Base-by-base conservation (phyloP, 92 coral and sea anemone species). In the Actinernus sp. region DNA sequence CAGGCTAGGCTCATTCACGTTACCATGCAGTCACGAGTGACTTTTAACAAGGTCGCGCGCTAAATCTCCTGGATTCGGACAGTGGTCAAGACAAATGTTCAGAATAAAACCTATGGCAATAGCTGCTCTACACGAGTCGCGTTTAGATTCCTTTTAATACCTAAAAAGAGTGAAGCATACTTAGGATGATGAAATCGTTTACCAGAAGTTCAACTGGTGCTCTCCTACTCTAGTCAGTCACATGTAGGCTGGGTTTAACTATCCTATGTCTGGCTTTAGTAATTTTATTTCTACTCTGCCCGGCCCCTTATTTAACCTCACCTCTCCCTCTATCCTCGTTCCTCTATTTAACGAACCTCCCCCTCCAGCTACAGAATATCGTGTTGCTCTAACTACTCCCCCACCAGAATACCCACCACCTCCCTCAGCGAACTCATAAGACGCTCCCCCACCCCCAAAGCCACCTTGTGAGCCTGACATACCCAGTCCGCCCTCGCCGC, bases 361-460 rank as follows among this genome's bases (percentile, higher is more conserved):
- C 32, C 97, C 97, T 26, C 97, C 97, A 4, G 95, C 91, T 24
- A 54, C 63, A 16, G 90, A 67, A 37, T 43, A 33, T 3, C 30
- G 47, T 26, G 65, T 44, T 13, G 65, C 26, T 12, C 55, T 71
- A 23, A 58, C 36, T 48, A 94, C 97, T 25, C 98, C 92, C 28
- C 97, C 98, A 25, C 98, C 98, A 1, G 94, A 91, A 41, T 86
- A 94, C 8, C 98, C 98, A 17, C 98, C 98, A 16, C 98, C 98
- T 25, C 92, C 98, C 25, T 97, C 98, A 7, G 93, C 90, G 21
- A 41, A 63, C 22, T 1, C 2, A 18, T 21, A 33, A 20, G 87
- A 82, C 5, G 66, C 93, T 11, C 98, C 98, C 3, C 98, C 98
- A 19, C 98, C 97, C 43, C 98, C 98, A 62, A 86, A 94, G 4